Evolutionary conservation across 1,140 invertebrate genomes (phyloP).

Genomic region (Nasonia longicornis): DNA sequence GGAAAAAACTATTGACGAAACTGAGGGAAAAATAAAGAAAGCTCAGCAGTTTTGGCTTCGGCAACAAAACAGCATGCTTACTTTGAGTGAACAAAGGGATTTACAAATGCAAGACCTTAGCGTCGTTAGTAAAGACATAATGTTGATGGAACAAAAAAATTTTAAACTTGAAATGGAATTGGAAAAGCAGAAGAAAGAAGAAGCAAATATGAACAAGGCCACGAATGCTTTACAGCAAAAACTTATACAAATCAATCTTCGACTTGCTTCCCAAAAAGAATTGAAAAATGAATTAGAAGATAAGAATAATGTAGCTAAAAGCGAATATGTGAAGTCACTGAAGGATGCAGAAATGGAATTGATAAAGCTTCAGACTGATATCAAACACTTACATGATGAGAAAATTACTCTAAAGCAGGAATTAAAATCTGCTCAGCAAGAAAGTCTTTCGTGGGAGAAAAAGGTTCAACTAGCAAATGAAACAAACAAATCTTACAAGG

Average conservation of each 20-base stretch:
- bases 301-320: conserved; percentile 71
- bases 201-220: conserved; percentile 70
- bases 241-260: conserved; percentile 72
- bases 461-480: conserved; percentile 80
- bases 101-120: conserved; percentile 75
- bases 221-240: conserved; percentile 73
- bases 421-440: conserved; percentile 74
- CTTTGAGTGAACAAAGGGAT: conserved; percentile 75
- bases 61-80: conserved; percentile 77
- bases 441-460: conserved; percentile 83
- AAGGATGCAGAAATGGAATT: conserved; percentile 76
- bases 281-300: conserved; percentile 73
- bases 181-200: conserved; percentile 71
- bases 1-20: conserved; percentile 74
- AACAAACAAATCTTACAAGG: conserved; percentile 75
- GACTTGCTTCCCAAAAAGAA: conserved; percentile 72
- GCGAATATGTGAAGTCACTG: conserved; percentile 68
- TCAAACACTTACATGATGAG: conserved; percentile 75
- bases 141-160: conserved; percentile 81
- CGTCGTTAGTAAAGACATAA: conserved; percentile 78
- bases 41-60: conserved; percentile 81
- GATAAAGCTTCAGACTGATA: conserved; percentile 75
- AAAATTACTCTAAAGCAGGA: conserved; percentile 74
- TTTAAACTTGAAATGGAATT: conserved; percentile 76
- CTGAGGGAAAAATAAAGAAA: conserved; percentile 72